These are phyloP conservation scores for Anomalospiza imberbis DNA, from an alignment of 2,797 vertebrate species.

Conservation along the genomic window DNA sequence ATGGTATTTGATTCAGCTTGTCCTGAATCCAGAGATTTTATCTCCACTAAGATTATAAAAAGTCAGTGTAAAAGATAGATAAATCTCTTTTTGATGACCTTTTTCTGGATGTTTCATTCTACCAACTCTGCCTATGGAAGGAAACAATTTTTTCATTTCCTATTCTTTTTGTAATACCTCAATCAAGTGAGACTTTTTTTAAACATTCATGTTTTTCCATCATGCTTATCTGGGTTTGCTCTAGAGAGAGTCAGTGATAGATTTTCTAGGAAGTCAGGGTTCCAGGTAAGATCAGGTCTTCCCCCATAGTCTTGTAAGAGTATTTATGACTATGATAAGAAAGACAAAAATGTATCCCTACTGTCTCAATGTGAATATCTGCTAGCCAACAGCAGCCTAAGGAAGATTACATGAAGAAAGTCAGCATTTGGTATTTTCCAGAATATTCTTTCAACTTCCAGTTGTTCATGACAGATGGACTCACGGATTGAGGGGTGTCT, in stretches of 20 bases:
- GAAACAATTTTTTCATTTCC: background rate
- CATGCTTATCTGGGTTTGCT: background rate
- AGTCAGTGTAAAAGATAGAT: background rate
- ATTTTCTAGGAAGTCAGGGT: background rate
- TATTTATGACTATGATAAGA: background rate
- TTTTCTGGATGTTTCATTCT: background rate
- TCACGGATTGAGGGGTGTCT: background rate
- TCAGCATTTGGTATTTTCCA: background rate
- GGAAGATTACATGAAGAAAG: background rate
- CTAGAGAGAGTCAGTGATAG: background rate
- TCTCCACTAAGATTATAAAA: background rate
- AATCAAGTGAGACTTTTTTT: background rate
- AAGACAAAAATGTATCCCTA: background rate
- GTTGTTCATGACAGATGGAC: accelerated
- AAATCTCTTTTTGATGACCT: background rate
- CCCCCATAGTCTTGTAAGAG: background rate
- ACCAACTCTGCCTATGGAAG: background rate
- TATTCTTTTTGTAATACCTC: background rate
- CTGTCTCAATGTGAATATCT: background rate
- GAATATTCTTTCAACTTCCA: background rate
- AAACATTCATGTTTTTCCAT: background rate
- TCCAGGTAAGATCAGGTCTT: background rate
- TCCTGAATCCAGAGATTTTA: background rate
- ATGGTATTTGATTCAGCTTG: no score
- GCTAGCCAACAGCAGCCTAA: background rate